phyloP scores from a whole-genome alignment of 2,113 vertebrate genomes.

The Tachysurus fulvidraco region DNA sequence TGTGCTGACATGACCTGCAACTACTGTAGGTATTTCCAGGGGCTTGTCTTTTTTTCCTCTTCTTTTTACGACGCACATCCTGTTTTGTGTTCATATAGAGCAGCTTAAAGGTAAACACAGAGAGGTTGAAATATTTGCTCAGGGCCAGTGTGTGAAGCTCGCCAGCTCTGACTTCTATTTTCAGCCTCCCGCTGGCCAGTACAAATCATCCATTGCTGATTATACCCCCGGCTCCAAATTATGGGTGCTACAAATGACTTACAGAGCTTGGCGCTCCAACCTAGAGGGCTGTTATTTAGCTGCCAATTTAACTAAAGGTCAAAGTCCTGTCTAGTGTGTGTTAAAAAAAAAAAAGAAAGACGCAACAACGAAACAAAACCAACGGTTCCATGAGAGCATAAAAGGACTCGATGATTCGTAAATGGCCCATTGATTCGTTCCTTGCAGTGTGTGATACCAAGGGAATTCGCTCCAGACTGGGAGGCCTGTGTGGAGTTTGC shows the following conservation, averaged over 20 bases:
- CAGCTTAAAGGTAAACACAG: slow-evolving; percentile 76
- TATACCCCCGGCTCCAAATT: slow-evolving; percentile 80
- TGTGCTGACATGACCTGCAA: slow-evolving; percentile 17
- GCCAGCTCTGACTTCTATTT: slow-evolving; percentile 76
- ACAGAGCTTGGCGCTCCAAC: slow-evolving; percentile 74
- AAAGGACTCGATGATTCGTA: slow-evolving; percentile 41
- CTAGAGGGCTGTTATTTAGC: slow-evolving; percentile 78
- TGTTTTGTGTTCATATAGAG: slow-evolving; percentile 71
- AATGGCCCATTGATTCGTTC: slow-evolving; percentile 21
- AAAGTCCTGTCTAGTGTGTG: slow-evolving; percentile 73
- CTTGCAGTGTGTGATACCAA: slow-evolving; percentile 7
- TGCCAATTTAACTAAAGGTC: slow-evolving; percentile 81
- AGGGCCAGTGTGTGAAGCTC: slow-evolving; percentile 76
- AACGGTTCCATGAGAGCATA: slow-evolving; percentile 51
- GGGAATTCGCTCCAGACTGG: slow-evolving; percentile 13
- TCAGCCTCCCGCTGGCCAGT: slow-evolving; percentile 76
- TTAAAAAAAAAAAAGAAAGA: slow-evolving; percentile 22
- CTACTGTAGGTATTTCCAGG: slow-evolving; percentile 73
- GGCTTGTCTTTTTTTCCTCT: slow-evolving; percentile 29
- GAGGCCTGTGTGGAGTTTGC: slow-evolving; percentile 27
- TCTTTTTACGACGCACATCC: slow-evolving; percentile 71
- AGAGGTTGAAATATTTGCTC: slow-evolving; percentile 78
- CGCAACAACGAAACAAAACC: slow-evolving; percentile 48
- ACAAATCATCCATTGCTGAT: slow-evolving; percentile 82
- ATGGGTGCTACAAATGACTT: slow-evolving; percentile 82